Conservation (phyloP, 2,113 vertebrate genomes). For the Oostethus manadensis region DNA sequence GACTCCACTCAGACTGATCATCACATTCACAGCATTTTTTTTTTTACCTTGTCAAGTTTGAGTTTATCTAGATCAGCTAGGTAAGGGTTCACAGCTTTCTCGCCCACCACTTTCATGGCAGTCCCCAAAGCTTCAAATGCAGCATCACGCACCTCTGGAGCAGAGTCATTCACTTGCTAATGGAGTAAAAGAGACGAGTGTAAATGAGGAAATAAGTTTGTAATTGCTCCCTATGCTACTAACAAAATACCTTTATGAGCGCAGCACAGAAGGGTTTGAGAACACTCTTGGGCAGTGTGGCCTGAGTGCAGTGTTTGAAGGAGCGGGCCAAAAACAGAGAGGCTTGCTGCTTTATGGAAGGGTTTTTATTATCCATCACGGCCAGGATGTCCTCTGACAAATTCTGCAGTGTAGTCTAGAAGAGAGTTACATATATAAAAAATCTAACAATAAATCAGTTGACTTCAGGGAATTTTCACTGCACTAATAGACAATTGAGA, state of each 20-base stretch:
- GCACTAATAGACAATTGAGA: constrained; percentile 2
- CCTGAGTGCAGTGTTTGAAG: constrained; percentile 87
- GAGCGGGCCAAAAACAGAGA: constrained; percentile 94
- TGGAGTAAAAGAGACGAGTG: not conserved
- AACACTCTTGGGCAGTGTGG: constrained; percentile 86
- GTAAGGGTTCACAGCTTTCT: constrained; percentile 93
- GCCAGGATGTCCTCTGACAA: constrained; percentile 89
- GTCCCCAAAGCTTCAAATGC: constrained; percentile 95
- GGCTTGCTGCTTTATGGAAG: constrained; percentile 95
- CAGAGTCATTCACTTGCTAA: constrained; percentile 96
- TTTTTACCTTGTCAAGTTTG: constrained; percentile 87
- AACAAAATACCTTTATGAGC: constrained; percentile 83
- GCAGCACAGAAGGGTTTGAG: constrained; percentile 93
- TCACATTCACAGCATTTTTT: not conserved
- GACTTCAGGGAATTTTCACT: not conserved
- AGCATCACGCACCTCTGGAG: constrained; percentile 92
- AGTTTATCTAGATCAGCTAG: constrained; percentile 91
- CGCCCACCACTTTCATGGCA: constrained; percentile 92
- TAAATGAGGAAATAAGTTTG: not conserved
- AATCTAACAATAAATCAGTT: not conserved
- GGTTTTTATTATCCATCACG: constrained; percentile 99
- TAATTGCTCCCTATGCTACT: not conserved
- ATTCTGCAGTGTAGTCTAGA: constrained; percentile 89
- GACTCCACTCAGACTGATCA: not conserved
- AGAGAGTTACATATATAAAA: constrained; percentile 12